These are phyloP conservation scores for Tautogolabrus adspersus DNA, from an alignment of 2,113 vertebrate genomes.

Conservation along the genomic window DNA sequence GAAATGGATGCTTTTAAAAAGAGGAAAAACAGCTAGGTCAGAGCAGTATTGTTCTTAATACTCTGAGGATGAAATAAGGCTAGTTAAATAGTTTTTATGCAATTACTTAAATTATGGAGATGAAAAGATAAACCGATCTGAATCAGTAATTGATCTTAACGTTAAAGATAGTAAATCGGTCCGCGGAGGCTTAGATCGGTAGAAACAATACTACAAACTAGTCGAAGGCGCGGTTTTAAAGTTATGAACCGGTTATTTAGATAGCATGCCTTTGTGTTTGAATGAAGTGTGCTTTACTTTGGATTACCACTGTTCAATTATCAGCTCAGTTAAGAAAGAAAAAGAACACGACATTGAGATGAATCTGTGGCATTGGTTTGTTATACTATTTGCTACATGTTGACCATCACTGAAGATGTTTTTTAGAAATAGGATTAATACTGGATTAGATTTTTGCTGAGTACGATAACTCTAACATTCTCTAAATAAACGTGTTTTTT, in stretches of 20 bases:
- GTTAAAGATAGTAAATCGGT: no score
- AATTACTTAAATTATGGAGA: constrained; percentile 60
- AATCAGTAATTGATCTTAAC: not conserved
- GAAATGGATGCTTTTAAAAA: constrained; percentile 79
- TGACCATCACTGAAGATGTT: not conserved
- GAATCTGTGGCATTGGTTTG: not conserved
- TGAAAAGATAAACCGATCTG: not conserved
- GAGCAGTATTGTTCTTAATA: constrained; percentile 67
- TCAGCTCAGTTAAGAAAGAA: not conserved
- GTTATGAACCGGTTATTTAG: no score
- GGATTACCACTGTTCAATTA: not conserved
- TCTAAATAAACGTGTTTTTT: no score
- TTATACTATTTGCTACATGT: not conserved
- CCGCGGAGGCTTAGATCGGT: no score
- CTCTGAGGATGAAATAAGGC: constrained; percentile 61
- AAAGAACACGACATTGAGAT: not conserved
- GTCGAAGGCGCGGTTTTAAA: no score
- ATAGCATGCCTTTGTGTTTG: constrained; percentile 54
- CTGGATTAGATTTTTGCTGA: not conserved
- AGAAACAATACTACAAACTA: no score
- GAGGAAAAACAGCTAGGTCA: constrained; percentile 38
- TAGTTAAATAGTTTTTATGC: constrained; percentile 68
- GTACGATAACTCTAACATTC: no score
- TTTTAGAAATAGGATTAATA: not conserved
- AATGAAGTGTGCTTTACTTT: constrained; percentile 18